Conservation (phyloP, 37 sponge, comb jelly and placozoan genomes). For the Halichondria panicea region DNA sequence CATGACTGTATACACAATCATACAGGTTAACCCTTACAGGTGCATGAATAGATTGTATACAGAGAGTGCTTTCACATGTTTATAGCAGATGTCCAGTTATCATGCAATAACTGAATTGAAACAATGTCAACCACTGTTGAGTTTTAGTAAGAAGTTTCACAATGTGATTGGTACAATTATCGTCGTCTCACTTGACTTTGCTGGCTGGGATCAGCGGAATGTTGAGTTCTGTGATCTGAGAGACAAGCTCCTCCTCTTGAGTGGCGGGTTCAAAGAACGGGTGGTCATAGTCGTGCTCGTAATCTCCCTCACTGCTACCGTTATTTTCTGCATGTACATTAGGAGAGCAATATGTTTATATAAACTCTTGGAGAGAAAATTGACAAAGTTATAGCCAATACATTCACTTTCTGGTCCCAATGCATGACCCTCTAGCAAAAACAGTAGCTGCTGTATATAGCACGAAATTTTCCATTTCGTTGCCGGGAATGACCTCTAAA, state of each 20-base stretch:
- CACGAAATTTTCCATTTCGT: too few relatives aligned
- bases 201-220: constrained; percentile 2
- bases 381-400: background rate
- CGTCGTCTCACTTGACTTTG: constrained; percentile 19
- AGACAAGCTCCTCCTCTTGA: constrained; percentile 12
- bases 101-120: background rate
- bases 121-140: background rate
- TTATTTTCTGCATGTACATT: background rate
- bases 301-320: background rate
- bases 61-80: background rate
- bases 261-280: constrained; percentile 30
- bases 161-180: too few relatives aligned
- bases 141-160: too few relatives aligned
- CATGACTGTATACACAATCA: background rate
- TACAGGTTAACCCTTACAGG: background rate
- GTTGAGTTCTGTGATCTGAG: constrained; percentile 1
- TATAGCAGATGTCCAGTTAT: background rate
- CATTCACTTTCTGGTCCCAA: background rate
- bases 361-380: too few relatives aligned
- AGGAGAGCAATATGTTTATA: background rate
- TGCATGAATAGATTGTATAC: background rate
- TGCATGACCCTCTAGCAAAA: background rate
- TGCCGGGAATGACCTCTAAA: too few relatives aligned
- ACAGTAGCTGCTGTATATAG: too few relatives aligned
- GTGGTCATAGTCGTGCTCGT: constrained; percentile 18